Percentiles rank a stretch among this genome's conserved stretches.
phyloP scores from a whole-genome alignment of 92 coral and sea anemone genomes.

The Plumapathes pennacea region DNA sequence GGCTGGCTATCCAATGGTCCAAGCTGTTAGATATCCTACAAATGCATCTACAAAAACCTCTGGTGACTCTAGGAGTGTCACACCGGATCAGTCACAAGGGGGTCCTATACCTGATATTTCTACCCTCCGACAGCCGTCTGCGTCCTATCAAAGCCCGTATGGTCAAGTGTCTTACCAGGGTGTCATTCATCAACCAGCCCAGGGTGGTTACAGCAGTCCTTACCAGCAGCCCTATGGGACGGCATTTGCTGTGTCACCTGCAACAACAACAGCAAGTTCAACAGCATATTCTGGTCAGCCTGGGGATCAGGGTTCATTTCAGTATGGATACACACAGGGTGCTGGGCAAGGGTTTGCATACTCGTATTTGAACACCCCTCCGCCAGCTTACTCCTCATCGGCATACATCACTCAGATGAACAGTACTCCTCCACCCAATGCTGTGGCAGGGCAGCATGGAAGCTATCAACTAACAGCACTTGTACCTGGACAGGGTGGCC shows the following conservation, averaged over 20 bases:
- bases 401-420: constrained; percentile 81
- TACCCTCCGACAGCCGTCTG: constrained; percentile 77
- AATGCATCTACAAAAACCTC: constrained; percentile 74
- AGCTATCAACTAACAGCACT: constrained; percentile 70
- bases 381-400: constrained; percentile 80
- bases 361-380: constrained; percentile 76
- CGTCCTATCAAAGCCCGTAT: constrained; percentile 69
- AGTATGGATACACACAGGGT: constrained; percentile 77
- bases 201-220: constrained; percentile 64
- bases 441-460: constrained; percentile 76
- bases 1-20: constrained; percentile 86
- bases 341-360: constrained; percentile 82
- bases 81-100: constrained; percentile 50
- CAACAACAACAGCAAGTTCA: constrained; percentile 72
- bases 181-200: constrained; percentile 82
- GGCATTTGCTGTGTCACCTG: constrained; percentile 48
- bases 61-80: constrained; percentile 54
- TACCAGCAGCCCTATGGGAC: constrained; percentile 71
- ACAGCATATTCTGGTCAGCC: constrained; percentile 72
- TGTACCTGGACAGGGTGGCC: constrained; percentile 60
- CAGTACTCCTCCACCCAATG: constrained; percentile 83
- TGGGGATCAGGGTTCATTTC: constrained; percentile 71
- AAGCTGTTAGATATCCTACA: constrained; percentile 90
- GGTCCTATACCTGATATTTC: constrained; percentile 84
- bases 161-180: constrained; percentile 50